Base-by-base conservation (phyloP, 2,113 vertebrate species). In the Corydoras sp. region DNA sequence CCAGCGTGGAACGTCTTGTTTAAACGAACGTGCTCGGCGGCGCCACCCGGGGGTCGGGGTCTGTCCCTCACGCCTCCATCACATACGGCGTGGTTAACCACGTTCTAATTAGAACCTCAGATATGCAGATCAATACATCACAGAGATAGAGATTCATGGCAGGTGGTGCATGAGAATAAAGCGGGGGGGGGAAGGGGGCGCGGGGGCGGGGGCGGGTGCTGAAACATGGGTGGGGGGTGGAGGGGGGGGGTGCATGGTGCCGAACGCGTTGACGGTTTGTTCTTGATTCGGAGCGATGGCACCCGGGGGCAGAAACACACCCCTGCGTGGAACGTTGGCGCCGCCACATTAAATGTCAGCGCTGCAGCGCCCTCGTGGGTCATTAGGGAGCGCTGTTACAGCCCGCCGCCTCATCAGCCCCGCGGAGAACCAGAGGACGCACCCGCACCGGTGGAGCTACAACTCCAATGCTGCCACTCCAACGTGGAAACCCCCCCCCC, bases 261-360 rank as follows among this genome's bases (percentile, higher is more conserved):
- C 6, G 32, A 35, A 35, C 6, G 3, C 32, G 32, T 35, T 35
- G 32, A 35, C 32, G 74, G n/a, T n/a, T n/a, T n/a, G 76, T 76
- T 53, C 78, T 79, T 79, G 71, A 81, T 79, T 75, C 77, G 58
- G 70, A 79, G 61, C 56, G 67, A 64, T 63, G 70, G 73, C 67
- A 77, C 77, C 80, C 77, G 77, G 73, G 31, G 72, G 80, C 67
- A 48, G 68, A 54, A 62, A 76, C 59, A 67, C 64, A 67, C 62
- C 58, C 59, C 54, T 58, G 59, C 8, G 68, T 48, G 54, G 73
- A 71, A 74, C 73, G 74, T 81, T 70, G 73, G 77, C 61, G 68
- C 60, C 60, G 75, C 70, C 68, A 63, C 73, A 73, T 71, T 73
- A 79, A 81, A 81, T 79, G 80, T 79, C 80, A 79, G 63, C 58